phyloP scores from a whole-genome alignment of 2,888 invertebrate genomes.

The Nephrocerus scutellatus region DNA sequence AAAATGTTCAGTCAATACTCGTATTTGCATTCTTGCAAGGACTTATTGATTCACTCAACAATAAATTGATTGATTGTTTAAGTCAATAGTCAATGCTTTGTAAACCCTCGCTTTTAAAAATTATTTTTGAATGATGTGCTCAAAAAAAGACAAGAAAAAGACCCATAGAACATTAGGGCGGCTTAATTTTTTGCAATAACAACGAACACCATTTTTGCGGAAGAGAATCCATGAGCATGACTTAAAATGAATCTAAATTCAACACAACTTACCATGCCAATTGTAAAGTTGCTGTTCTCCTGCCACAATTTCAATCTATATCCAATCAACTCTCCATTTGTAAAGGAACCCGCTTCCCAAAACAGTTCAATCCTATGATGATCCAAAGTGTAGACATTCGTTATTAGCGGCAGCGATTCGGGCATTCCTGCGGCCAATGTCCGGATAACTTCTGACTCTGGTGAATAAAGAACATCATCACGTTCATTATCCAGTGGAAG shows the following conservation, averaged over 20 bases:
- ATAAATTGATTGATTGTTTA: too few species aligned
- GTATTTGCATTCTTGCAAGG: too few species aligned
- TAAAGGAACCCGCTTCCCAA: conserved; percentile 81
- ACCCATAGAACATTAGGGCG: not conserved
- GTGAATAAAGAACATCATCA: conserved; percentile 63
- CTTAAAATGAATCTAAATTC: not conserved
- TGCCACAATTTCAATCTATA: conserved; percentile 68
- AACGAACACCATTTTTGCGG: not conserved
- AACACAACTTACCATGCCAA: conserved; percentile 54
- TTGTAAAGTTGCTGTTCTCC: conserved; percentile 52
- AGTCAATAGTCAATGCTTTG: too few species aligned
- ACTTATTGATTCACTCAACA: too few species aligned
- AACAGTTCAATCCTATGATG: conserved; percentile 76
- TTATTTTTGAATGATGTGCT: not conserved
- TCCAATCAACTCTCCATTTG: conserved; percentile 80
- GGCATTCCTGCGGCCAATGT: conserved; percentile 69
- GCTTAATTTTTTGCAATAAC: not conserved
- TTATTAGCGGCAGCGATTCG: conserved; percentile 66
- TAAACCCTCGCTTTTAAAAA: too few species aligned
- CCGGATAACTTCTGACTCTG: conserved; percentile 68
- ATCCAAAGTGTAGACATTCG: conserved; percentile 72
- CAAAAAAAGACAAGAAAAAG: conserved; percentile 1
- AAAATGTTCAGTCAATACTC: too few species aligned
- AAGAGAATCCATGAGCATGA: not conserved
- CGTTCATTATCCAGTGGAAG: conserved; percentile 65